Base-by-base conservation (phyloP, 35 echinoderm and acorn worm species). In the Anneissia japonica region DNA sequence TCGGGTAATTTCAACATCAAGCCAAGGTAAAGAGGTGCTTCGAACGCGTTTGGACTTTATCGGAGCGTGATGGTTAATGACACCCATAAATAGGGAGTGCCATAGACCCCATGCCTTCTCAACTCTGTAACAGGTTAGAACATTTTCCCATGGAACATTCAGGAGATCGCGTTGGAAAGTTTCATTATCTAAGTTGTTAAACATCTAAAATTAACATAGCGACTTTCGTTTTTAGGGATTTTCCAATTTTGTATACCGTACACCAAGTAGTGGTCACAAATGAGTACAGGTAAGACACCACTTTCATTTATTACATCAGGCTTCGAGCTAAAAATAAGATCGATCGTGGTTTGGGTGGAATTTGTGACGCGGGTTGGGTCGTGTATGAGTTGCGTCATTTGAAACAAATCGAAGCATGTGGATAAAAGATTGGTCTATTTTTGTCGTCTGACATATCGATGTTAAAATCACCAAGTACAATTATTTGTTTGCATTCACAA, bases 381-480 rank as follows among this genome's bases (percentile, higher is more conserved):
- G 16, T 28, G 39, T 19, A 90, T 74, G n/a, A 90, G 36, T 77
- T 90, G 80, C 30, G 23, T 19, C 45, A 90, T 40, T 35, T 90
- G 32, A 43, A 73, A 83, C 13, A 75, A 37, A 10, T 73, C 73
- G 13, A 90, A 38, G 26, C 34, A 30, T 29, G 64, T 9, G 16
- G 13, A 37, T 40, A 37, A 88, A 6, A 1, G 35, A 19, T 17
- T 34, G 26, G 77, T 35, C 35, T 79, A 6, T 79, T 31, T 19
- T 79, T 21, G 4, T 30, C 64, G 29, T 36, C 41, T 76, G 56
- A 83, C 21, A 90, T 23, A 46, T 90, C 64, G 74, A 90, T 83
- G 72, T 90, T 90, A 77, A 90, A 84, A 74, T 90, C 80, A 76
- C 80, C 55, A 33, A 75, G 40, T 37, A 90, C 46, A 77, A 90